Percentiles rank a stretch among this genome's conserved stretches.
These are phyloP conservation scores for Pseudoips prasinana DNA, from an alignment of 2,888 invertebrate species.

Conservation along the genomic window DNA sequence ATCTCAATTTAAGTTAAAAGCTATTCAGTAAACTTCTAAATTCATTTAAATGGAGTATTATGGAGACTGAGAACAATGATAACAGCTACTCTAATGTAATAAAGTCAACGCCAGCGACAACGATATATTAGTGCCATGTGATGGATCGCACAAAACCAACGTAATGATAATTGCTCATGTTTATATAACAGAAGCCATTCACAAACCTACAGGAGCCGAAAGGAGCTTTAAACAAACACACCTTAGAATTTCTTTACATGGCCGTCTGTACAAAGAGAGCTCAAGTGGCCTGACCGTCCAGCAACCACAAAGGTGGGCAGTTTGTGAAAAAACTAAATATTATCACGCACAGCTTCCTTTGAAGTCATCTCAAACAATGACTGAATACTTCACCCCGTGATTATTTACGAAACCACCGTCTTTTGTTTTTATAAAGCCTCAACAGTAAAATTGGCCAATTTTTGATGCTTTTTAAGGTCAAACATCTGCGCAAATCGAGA, in stretches of 20 bases:
- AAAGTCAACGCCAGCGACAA: conserved; percentile 22
- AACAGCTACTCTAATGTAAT: conserved; percentile 13
- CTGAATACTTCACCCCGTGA: conserved; percentile 20
- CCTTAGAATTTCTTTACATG: conserved; percentile 62
- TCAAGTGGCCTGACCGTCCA: conserved; percentile 64
- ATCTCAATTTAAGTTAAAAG: neutral
- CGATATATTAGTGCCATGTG: conserved; percentile 35
- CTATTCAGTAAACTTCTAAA: neutral
- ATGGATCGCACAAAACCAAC: conserved; percentile 41
- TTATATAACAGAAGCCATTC: conserved; percentile 73
- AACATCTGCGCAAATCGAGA: conserved; percentile 36
- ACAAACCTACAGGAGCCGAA: conserved; percentile 73
- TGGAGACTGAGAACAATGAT: conserved; percentile 10
- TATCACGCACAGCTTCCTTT: conserved; percentile 72
- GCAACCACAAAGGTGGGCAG: conserved; percentile 58
- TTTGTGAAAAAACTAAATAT: conserved; percentile 71
- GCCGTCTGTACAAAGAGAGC: conserved; percentile 61
- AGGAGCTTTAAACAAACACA: conserved; percentile 71
- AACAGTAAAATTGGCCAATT: conserved; percentile 30
- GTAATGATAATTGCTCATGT: conserved; percentile 66
- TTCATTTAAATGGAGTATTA: conserved; percentile 11
- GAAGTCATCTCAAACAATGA: conserved; percentile 51
- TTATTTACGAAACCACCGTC: conserved; percentile 26
- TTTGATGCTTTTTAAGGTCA: conserved; percentile 24
- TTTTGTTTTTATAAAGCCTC: conserved; percentile 36